Percentiles rank a stretch among this genome's conserved stretches.
Evolutionary conservation across 2,888 invertebrate species (phyloP).

Genomic region (Drosophila macrospina): DNA sequence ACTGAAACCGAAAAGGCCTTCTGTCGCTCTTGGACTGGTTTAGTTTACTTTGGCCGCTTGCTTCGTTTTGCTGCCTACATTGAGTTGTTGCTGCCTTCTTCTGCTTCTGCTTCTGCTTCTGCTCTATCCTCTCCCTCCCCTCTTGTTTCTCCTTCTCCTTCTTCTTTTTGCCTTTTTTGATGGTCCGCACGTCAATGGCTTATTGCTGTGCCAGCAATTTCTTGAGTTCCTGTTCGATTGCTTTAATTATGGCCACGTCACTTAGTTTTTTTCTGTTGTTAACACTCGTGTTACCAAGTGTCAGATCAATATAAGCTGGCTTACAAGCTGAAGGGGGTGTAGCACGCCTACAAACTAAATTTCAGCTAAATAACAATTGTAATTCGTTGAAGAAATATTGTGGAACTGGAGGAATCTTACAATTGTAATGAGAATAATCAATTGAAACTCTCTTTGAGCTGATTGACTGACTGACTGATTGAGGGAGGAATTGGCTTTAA

Average conservation of each 20-base stretch:
- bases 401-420: background rate
- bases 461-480: no score
- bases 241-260: conserved; percentile 62
- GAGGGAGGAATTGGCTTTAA: no score
- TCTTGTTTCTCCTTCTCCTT: background rate
- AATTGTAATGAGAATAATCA: no score
- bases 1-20: conserved; percentile 30
- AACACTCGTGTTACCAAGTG: conserved; percentile 19
- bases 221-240: conserved; percentile 65
- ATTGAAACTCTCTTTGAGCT: no score
- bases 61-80: conserved; percentile 17
- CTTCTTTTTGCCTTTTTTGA: conserved; percentile 13
- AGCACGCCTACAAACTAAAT: background rate
- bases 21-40: conserved; percentile 60
- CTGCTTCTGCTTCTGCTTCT: no score
- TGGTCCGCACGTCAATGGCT: conserved; percentile 53
- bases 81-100: conserved; percentile 7
- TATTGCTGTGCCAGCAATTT: conserved; percentile 35
- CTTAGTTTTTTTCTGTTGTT: conserved; percentile 15
- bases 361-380: background rate
- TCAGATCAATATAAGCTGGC: conserved; percentile 17
- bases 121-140: no score
- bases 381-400: background rate
- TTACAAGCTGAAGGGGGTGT: background rate
- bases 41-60: conserved; percentile 35